These are phyloP conservation scores for Cynodonichthys magdalenae DNA, from an alignment of 2,797 vertebrate genomes.

Conservation along the genomic window DNA sequence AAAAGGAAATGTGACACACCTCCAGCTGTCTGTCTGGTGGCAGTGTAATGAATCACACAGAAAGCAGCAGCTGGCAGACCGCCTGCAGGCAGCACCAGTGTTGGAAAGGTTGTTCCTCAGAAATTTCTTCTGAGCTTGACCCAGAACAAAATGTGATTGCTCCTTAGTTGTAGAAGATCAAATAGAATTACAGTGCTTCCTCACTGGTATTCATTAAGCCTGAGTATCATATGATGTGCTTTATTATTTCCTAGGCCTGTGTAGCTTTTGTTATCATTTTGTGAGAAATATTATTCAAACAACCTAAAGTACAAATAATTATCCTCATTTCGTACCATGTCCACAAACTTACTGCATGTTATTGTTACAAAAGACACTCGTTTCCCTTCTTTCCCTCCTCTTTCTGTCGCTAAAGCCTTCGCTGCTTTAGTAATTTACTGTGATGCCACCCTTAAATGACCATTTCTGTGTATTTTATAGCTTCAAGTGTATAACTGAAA, in stretches of 20 bases:
- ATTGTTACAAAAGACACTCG: too few relatives aligned
- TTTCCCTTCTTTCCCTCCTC: too few relatives aligned
- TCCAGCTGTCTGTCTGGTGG: constrained; percentile 16
- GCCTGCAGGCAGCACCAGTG: too few relatives aligned
- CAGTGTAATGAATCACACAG: constrained; percentile 12
- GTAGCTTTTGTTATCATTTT: not conserved
- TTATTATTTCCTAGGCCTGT: not conserved
- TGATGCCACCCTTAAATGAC: too few relatives aligned
- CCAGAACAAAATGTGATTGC: not conserved
- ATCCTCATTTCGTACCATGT: too few relatives aligned
- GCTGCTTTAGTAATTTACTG: too few relatives aligned
- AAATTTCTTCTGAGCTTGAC: constrained; percentile 33
- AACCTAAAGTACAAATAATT: too few relatives aligned
- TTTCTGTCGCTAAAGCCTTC: too few relatives aligned
- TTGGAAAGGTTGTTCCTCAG: constrained; percentile 31
- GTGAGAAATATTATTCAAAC: too few relatives aligned
- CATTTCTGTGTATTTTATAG: not conserved
- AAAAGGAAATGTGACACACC: not conserved
- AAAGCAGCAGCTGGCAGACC: constrained; percentile 43
- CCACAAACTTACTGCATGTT: too few relatives aligned
- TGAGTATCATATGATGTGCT: too few relatives aligned
- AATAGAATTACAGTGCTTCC: not conserved
- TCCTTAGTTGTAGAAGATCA: not conserved
- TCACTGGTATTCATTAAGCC: not conserved
- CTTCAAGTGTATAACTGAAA: not conserved